These are phyloP conservation scores for Hanleya hanleyi DNA, from an alignment of 2,888 invertebrate genomes.

Conservation along the genomic window DNA sequence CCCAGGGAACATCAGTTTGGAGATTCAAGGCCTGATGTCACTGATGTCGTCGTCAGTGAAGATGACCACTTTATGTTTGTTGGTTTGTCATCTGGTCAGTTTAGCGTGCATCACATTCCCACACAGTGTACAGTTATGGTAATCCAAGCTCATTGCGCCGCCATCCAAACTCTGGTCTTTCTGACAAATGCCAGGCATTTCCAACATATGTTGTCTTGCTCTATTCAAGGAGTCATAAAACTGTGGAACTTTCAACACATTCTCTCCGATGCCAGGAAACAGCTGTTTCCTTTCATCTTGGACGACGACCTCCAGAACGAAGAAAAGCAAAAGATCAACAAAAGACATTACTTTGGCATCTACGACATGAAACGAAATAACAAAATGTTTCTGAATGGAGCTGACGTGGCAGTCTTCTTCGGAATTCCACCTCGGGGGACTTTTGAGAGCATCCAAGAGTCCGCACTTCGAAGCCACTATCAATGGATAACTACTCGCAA, in stretches of 20 bases:
- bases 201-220: conserved; percentile 34
- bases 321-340: conserved; percentile 32
- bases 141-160: conserved; percentile 20
- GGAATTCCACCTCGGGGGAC: conserved; percentile 14
- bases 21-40: conserved; percentile 7
- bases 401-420: conserved; percentile 39
- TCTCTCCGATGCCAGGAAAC: conserved; percentile 16
- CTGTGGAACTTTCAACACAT: conserved; percentile 36
- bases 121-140: conserved; percentile 28
- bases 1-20: neutral
- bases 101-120: conserved; percentile 35
- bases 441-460: conserved; percentile 12
- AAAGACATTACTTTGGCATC: conserved; percentile 22
- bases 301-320: conserved; percentile 35
- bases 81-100: conserved; percentile 29
- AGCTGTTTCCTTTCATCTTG: conserved; percentile 19
- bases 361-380: conserved; percentile 25
- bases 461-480: neutral
- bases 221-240: conserved; percentile 19
- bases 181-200: conserved; percentile 34
- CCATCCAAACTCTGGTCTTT: conserved; percentile 24
- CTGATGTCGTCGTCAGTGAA: conserved; percentile 32
- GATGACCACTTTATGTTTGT: conserved; percentile 41
- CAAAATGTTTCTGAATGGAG: conserved; percentile 39
- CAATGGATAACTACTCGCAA: neutral